Base-by-base conservation (phyloP, 37 sponge, comb jelly and placozoan genomes). In the Aplysina aerophoba region DNA sequence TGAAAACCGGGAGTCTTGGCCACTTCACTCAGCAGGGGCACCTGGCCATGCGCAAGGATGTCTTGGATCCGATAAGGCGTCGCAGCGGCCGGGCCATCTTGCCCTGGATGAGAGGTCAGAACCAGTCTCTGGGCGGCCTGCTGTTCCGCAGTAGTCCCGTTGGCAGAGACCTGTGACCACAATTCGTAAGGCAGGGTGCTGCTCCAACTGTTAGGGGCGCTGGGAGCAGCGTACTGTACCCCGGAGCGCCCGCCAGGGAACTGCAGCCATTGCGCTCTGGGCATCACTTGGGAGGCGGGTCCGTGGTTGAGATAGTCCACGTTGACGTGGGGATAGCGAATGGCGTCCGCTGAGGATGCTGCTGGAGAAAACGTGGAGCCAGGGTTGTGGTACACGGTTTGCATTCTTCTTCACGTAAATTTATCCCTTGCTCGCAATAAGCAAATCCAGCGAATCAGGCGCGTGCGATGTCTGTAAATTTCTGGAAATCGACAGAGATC, bases 21-120 rank as follows among this genome's bases (percentile, higher is more conserved):
- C n/a, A 87, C 54, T 83, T 89, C 93, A 55, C 90, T 87, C 6
- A 55, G 68, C 11, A 89, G 87, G 25, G 86, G 84, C 15, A 37
- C 84, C 54, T 88, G 89, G 21, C 71, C 55, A 14, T 54, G 87
- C 17, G 90, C 90, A 53, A 93, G 83, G 21, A 93, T 93, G 44
- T 93, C 93, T 17, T 86, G 65, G 19, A 93, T 93, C 34, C 89
- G 87, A 79, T 93, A 90, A 15, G 87, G 85, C 14, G 93, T 92
- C n/a, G n/a, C n/a, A 20, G 67, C 83, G 27, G 37, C 44, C 22
- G 0, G 44, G 14, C 24, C 53, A 1, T 75, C 54, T 22, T 50
- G 54, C 1, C 54, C n/a, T 19, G 5, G 44, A 4, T 39, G 78
- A 24, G 78, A 36, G 33, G 78, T 25, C 39, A 75, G 25, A 37